Evolutionary conservation across 1,140 invertebrate genomes (phyloP).

Genomic region (Cryptotermes secundus): DNA sequence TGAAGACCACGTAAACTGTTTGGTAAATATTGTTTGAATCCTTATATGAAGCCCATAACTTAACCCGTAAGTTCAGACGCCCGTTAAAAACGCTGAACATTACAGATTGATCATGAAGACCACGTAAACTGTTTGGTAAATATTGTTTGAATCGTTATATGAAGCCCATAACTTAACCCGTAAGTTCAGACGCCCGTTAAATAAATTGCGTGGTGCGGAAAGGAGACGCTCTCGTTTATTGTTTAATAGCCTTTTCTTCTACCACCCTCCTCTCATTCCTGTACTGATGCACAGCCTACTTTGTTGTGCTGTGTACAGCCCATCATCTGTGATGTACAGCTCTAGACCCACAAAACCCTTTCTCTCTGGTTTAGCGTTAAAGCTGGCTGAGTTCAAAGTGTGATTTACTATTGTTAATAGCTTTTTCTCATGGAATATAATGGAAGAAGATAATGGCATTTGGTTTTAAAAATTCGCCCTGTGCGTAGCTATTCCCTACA

Average conservation of each 20-base stretch:
- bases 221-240: background rate
- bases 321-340: too few species aligned
- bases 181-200: background rate
- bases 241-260: background rate
- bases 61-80: background rate
- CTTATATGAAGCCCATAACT: background rate
- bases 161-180: background rate
- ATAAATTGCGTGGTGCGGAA: background rate
- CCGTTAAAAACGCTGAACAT: background rate
- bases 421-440: too few species aligned
- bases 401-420: too few species aligned
- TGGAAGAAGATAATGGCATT: too few species aligned
- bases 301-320: too few species aligned
- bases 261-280: background rate
- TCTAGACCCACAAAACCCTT: too few species aligned
- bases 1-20: background rate
- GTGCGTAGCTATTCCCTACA: too few species aligned
- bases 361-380: too few species aligned
- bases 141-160: background rate
- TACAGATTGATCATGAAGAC: background rate
- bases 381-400: too few species aligned
- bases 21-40: background rate
- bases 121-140: conserved; percentile 7
- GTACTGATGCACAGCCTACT: background rate
- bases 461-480: too few species aligned